Percentiles rank a stretch among this genome's conserved stretches.
Evolutionary conservation across 1,140 invertebrate species (phyloP).

Genomic region (Philopotamus ludificatus): DNA sequence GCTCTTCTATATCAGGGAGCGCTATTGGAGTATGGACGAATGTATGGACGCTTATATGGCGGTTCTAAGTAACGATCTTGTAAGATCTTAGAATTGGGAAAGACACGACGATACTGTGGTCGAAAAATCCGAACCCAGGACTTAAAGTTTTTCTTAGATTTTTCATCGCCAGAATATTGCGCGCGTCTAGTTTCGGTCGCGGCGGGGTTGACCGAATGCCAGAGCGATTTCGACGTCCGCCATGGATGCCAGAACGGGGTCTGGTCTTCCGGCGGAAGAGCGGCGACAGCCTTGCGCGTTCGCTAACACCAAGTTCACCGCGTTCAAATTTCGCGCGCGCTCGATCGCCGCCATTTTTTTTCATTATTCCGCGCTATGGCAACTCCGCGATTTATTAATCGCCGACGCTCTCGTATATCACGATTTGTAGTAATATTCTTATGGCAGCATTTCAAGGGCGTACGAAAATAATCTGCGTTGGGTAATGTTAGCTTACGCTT

Average conservation of each 20-base stretch:
- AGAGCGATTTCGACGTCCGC: background rate
- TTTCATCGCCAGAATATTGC: background rate
- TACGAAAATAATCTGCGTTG: background rate
- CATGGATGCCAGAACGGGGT: background rate
- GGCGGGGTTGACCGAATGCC: background rate
- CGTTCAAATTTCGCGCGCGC: too few relatives aligned
- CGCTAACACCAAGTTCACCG: background rate
- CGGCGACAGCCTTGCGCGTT: background rate
- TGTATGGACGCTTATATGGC: too few relatives aligned
- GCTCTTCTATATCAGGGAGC: too few relatives aligned
- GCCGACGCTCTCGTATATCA: background rate
- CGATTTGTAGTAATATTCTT: background rate
- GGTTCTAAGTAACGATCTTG: too few relatives aligned
- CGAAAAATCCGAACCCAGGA: too few relatives aligned
- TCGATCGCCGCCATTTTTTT: background rate
- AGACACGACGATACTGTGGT: too few relatives aligned
- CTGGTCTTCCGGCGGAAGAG: background rate
- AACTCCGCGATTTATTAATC: background rate
- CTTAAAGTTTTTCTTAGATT: too few relatives aligned
- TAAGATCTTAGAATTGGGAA: too few relatives aligned
- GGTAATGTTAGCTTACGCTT: background rate
- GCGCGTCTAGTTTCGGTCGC: background rate
- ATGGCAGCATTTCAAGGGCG: conserved; percentile 9
- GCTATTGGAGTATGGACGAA: too few relatives aligned
- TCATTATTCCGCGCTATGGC: background rate